phyloP scores from a whole-genome alignment of 2,797 vertebrate genomes.

The Paedocypris micromegethes region DNA sequence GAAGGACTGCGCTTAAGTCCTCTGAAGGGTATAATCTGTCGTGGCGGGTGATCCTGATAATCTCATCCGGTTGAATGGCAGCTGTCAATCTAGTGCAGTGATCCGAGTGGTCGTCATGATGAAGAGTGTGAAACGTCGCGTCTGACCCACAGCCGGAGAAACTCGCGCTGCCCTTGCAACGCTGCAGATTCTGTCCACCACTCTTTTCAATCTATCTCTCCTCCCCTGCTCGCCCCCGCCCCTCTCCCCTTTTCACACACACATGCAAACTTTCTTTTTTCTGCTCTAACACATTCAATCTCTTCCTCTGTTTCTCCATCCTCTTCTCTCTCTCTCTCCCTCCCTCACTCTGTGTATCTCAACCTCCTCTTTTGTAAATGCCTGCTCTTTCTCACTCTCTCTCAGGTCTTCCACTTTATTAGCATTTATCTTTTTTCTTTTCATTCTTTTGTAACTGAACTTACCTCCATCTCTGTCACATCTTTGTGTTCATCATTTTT shows the following conservation, averaged over 20 bases:
- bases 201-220: constrained; percentile 43
- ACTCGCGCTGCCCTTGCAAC: constrained; percentile 50
- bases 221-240: constrained; percentile 39
- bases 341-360: constrained; percentile 2
- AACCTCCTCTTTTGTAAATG: too few species aligned
- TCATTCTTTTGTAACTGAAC: constrained; percentile 26
- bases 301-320: constrained; percentile 39
- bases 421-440: constrained; percentile 9
- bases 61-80: constrained; percentile 15
- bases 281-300: constrained; percentile 21
- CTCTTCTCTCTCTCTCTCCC: constrained; percentile 40
- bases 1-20: constrained; percentile 17
- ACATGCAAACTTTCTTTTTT: too few species aligned
- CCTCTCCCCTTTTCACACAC: constrained; percentile 40
- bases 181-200: constrained; percentile 43
- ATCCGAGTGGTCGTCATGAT: constrained; percentile 41
- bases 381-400: constrained; percentile 28
- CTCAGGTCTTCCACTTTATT: not conserved
- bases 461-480: too few species aligned
- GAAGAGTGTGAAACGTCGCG: constrained; percentile 25
- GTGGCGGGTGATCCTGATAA: constrained; percentile 16
- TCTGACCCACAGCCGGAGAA: constrained; percentile 27
- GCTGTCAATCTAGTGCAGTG: constrained; percentile 36
- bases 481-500: too few species aligned
- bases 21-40: constrained; percentile 6